phyloP scores from a whole-genome alignment of 2,888 invertebrate species.

The Cecidostiba fungosa region DNA sequence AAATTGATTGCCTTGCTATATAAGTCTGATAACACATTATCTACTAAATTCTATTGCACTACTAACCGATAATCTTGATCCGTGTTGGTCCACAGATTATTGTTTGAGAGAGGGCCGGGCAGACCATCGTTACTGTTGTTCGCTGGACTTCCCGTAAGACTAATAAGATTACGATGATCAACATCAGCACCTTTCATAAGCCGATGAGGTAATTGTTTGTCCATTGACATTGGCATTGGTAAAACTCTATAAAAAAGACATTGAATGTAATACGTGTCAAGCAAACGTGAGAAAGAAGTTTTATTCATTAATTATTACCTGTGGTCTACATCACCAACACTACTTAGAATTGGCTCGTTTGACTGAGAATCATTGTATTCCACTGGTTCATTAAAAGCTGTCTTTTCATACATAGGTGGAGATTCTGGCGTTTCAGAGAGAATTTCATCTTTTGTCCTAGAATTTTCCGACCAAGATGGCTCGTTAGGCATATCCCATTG shows the following conservation, averaged over 20 bases:
- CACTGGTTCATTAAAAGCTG: constrained; percentile 82
- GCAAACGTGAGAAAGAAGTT: background rate
- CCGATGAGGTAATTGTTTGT: constrained; percentile 76
- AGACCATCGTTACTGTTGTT: constrained; percentile 73
- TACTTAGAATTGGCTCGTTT: constrained; percentile 76
- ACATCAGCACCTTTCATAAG: constrained; percentile 83
- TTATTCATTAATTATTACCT: constrained; percentile 68
- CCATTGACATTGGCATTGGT: constrained; percentile 74
- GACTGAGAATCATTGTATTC: constrained; percentile 84
- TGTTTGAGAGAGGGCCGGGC: constrained; percentile 67
- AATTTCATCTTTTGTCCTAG: constrained; percentile 70
- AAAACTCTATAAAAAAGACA: constrained; percentile 54
- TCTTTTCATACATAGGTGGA: constrained; percentile 85
- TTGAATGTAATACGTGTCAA: background rate
- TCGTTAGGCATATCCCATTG: constrained; percentile 74
- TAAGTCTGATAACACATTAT: background rate
- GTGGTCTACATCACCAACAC: constrained; percentile 78
- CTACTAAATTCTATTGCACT: constrained; percentile 13
- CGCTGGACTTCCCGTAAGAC: constrained; percentile 88
- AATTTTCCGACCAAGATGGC: constrained; percentile 72
- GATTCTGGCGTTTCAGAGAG: constrained; percentile 84
- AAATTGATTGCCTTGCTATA: constrained; percentile 16
- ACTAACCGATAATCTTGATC: constrained; percentile 78
- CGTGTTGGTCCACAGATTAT: constrained; percentile 74
- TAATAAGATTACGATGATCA: constrained; percentile 92